Evolutionary conservation across 2,888 invertebrate genomes (phyloP).

Genomic region (Meiosimyza decipiens): DNA sequence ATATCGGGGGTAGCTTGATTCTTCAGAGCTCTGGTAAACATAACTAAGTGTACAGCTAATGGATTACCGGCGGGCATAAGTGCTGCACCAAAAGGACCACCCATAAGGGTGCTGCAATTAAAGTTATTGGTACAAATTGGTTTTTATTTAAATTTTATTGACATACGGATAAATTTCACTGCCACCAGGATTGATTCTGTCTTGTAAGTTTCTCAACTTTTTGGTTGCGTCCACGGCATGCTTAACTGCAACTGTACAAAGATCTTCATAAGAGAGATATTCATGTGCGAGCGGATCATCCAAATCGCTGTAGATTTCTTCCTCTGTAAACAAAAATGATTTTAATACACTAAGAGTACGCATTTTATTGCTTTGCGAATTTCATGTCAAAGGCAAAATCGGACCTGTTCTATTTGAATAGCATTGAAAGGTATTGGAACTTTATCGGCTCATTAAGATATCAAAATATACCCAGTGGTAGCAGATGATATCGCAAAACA

Average conservation of each 20-base stretch:
- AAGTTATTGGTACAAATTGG: neutral
- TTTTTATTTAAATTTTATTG: too few relatives aligned
- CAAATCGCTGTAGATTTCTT: conserved; percentile 43
- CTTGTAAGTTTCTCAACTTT: conserved; percentile 76
- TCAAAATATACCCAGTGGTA: too few relatives aligned
- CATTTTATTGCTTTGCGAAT: too few relatives aligned
- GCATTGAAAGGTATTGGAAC: too few relatives aligned
- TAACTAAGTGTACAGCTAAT: conserved; percentile 81
- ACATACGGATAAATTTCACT: conserved; percentile 49
- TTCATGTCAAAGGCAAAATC: too few relatives aligned
- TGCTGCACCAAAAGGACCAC: conserved; percentile 41
- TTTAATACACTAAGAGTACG: too few relatives aligned
- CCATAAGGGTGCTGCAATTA: conserved; percentile 41
- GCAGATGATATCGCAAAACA: too few relatives aligned
- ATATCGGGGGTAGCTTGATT: conserved; percentile 87
- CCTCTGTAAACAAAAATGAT: conserved; percentile 35
- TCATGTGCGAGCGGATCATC: conserved; percentile 43
- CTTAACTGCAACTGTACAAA: conserved; percentile 43
- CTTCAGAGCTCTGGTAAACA: conserved; percentile 89
- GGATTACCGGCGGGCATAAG: conserved; percentile 54
- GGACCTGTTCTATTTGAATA: too few relatives aligned
- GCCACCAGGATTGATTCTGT: conserved; percentile 69
- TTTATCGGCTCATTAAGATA: too few relatives aligned
- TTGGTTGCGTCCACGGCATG: conserved; percentile 68
- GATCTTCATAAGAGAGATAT: conserved; percentile 50